Evolutionary conservation across 2,797 vertebrate species (phyloP), one percentile per base, ranked within the genome.

Genomic region (Chiroxiphia lanceolata): DNA sequence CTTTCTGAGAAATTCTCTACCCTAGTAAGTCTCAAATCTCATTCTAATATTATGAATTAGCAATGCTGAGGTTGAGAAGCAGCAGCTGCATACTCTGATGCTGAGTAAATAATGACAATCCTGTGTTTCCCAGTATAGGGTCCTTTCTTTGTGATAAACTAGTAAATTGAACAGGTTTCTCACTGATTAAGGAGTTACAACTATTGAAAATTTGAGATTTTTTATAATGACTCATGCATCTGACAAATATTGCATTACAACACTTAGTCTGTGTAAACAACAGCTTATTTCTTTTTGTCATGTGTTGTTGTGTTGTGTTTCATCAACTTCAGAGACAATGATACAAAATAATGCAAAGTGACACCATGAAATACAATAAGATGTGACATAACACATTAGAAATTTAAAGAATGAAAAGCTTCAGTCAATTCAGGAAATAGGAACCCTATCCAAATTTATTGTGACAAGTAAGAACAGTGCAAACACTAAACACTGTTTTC

Each of bases 321-420:
- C 79, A 95, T 96, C 80, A 90, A 6, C 85, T 94, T 94, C 6
- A 2, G 78, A 87, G 63, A 94, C 8, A 72, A 57, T 48, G 47
- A 93, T 69, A 92, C 80, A 95, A 70, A 94, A 70, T 83, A 85
- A 90, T 82, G 68, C 75, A 78, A 83, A 76, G 74, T 91, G 92
- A 95, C 72, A 90, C 92, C 76, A 90, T 36, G 65, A 74, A 96
- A 88, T 75, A 85, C 31, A 96, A 90, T 91, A 90, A 83, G 95
- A 93, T 88, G 81, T 93, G 87, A 95, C 94, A 95, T 91, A 96
- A 71, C 84, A 91, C 91, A 94, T 92, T 95, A 95, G 95, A 96
- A 90, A 96, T 88, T 95, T 94, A 90, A 80, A 83, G 90, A 95
- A 95, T 89, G 95, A 98, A 96, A 92, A 78, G 83, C 85, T 95